phyloP scores from a whole-genome alignment of 1,140 invertebrate genomes.

The Zaprionus gabonicus region DNA sequence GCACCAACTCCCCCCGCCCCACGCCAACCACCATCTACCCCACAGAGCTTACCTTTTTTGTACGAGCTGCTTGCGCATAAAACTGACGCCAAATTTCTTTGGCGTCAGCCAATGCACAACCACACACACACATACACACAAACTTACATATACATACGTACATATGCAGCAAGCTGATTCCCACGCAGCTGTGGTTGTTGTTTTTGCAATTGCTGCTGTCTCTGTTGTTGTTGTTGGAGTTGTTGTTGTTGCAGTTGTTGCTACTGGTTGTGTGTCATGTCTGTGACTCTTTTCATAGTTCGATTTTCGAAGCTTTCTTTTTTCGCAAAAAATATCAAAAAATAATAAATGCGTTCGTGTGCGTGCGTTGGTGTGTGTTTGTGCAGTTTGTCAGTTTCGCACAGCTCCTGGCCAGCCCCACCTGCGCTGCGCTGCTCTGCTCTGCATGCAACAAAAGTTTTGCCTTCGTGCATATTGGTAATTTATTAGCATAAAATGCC shows the following conservation, averaged over 20 bases:
- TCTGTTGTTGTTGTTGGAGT: background rate
- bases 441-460: conserved; percentile 67
- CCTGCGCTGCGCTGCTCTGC: conserved; percentile 32
- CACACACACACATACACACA: conserved; percentile 15
- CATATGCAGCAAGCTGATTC: conserved; percentile 11
- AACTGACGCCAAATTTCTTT: conserved; percentile 82
- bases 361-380: conserved; percentile 37
- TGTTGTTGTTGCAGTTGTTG: conserved; percentile 17
- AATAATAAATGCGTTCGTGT: conserved; percentile 69
- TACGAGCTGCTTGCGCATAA: conserved; percentile 54
- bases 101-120: conserved; percentile 73
- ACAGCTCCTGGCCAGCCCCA: conserved; percentile 43
- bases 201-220: conserved; percentile 1
- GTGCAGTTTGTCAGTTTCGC: conserved; percentile 71
- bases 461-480: conserved; percentile 77
- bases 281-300: conserved; percentile 65
- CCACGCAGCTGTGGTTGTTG: conserved; percentile 18
- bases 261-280: conserved; percentile 50
- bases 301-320: conserved; percentile 59
- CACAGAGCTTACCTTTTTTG: conserved; percentile 50
- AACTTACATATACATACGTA: conserved; percentile 8
- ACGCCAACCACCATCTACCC: background rate
- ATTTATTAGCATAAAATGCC: conserved; percentile 81
- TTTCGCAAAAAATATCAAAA: conserved; percentile 69
- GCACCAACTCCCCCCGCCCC: background rate